Conservation (phyloP, 2,113 vertebrate genomes). For the Carassius carassius region DNA sequence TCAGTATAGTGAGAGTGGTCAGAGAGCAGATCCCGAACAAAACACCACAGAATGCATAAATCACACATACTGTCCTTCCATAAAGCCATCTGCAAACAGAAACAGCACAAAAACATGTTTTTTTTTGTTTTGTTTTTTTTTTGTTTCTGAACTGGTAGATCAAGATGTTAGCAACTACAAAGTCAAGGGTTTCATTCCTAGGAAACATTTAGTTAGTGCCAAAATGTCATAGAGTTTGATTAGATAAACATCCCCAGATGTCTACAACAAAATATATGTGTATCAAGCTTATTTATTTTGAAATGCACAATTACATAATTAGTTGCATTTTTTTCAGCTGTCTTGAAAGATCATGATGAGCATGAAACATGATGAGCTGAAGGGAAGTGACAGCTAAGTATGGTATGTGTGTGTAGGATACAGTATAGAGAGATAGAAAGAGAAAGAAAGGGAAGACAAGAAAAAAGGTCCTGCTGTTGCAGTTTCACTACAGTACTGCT, state of each 20-base stretch:
- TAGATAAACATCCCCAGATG: not conserved
- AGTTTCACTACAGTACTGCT: not conserved
- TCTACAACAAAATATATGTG: not conserved
- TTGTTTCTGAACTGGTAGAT: too few relatives aligned
- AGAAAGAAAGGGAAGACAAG: not conserved
- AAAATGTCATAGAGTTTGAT: not conserved
- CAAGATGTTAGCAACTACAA: too few relatives aligned
- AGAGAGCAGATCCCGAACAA: slow-evolving; percentile 71
- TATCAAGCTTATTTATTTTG: not conserved
- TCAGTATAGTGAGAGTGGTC: slow-evolving; percentile 67
- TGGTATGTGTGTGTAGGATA: not conserved
- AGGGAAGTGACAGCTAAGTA: not conserved
- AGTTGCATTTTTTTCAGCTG: not conserved
- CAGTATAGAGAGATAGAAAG: not conserved
- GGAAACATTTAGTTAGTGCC: too few relatives aligned
- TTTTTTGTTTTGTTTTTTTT: too few relatives aligned
- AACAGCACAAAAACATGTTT: too few relatives aligned
- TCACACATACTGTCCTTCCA: slow-evolving; percentile 63
- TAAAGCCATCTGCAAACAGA: slow-evolving; percentile 64
- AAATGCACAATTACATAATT: not conserved
- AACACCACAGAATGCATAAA: slow-evolving; percentile 71
- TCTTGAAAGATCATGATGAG: too few relatives aligned
- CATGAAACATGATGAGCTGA: not conserved
- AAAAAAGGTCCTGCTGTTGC: not conserved
- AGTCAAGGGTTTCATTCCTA: too few relatives aligned